Conservation (phyloP, 2,113 vertebrate species). For the Furnarius figulus region DNA sequence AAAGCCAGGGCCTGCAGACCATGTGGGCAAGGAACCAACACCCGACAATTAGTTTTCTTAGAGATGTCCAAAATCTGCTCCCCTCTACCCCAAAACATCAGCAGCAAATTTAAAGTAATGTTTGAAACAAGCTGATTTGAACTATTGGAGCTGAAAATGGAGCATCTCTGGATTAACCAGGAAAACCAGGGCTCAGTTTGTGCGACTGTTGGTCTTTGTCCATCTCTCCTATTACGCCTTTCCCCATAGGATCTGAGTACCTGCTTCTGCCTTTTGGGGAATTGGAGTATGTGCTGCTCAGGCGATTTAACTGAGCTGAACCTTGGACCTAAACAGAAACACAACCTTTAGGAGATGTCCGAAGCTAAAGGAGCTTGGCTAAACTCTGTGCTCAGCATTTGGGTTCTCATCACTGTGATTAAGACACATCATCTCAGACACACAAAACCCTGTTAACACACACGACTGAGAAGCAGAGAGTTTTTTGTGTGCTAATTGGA, state of each 20-base stretch:
- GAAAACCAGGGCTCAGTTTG: not conserved
- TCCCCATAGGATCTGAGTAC: not conserved
- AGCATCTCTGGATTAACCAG: not conserved
- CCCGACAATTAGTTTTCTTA: not conserved
- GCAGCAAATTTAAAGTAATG: not conserved
- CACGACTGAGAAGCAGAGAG: not conserved
- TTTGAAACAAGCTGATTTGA: not conserved
- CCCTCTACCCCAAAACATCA: not conserved
- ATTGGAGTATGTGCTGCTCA: not conserved
- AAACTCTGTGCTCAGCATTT: rapidly evolving
- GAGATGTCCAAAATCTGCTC: not conserved
- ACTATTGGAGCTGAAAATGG: not conserved
- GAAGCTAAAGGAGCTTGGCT: not conserved
- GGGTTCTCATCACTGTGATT: not conserved
- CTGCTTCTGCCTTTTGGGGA: not conserved
- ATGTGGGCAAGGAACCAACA: not conserved
- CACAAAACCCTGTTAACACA: not conserved
- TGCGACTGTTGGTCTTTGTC: not conserved
- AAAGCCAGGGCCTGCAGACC: not conserved
- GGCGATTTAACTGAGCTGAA: not conserved
- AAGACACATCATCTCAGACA: not conserved
- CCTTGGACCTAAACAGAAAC: not conserved
- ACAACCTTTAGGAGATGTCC: not conserved
- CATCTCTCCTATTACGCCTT: not conserved
- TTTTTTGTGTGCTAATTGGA: not conserved